These are phyloP conservation scores for Anarhynchus alexandrinus DNA, from an alignment of 2,113 vertebrate genomes.

Conservation along the genomic window DNA sequence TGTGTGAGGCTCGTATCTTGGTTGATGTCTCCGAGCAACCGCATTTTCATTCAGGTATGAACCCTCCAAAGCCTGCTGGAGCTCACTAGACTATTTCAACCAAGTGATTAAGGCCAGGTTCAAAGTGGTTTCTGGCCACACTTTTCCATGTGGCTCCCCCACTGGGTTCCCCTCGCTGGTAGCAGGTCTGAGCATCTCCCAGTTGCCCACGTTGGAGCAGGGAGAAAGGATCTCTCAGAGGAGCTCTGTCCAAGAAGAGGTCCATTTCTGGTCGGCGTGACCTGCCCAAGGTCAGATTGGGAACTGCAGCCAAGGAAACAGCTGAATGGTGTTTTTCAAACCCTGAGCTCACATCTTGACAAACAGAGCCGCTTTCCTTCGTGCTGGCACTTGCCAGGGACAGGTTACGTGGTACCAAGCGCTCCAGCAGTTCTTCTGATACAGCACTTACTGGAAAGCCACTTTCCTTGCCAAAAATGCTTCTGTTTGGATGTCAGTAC, in stretches of 20 bases:
- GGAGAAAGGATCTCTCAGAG: neutral
- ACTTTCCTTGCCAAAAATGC: neutral
- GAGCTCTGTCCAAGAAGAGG: neutral
- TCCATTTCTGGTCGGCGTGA: neutral
- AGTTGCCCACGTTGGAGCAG: neutral
- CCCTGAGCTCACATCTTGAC: neutral
- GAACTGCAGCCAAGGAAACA: neutral
- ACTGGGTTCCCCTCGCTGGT: fast-evolving
- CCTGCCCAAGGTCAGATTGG: neutral
- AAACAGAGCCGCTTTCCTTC: neutral
- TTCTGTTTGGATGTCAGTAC: neutral
- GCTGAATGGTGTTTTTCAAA: neutral
- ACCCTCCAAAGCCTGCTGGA: neutral
- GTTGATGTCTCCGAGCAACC: neutral
- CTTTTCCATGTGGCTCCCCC: neutral
- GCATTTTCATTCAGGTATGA: neutral
- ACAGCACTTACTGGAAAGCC: neutral
- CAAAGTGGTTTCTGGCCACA: neutral
- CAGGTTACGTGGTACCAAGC: neutral
- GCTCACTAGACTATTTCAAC: neutral
- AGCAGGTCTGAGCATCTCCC: neutral
- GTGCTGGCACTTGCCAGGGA: neutral
- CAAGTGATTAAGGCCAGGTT: neutral
- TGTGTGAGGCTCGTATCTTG: neutral
- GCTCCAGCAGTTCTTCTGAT: neutral